Conservation (phyloP, 2,888 invertebrate species). For the Leptinotarsa haldemani region DNA sequence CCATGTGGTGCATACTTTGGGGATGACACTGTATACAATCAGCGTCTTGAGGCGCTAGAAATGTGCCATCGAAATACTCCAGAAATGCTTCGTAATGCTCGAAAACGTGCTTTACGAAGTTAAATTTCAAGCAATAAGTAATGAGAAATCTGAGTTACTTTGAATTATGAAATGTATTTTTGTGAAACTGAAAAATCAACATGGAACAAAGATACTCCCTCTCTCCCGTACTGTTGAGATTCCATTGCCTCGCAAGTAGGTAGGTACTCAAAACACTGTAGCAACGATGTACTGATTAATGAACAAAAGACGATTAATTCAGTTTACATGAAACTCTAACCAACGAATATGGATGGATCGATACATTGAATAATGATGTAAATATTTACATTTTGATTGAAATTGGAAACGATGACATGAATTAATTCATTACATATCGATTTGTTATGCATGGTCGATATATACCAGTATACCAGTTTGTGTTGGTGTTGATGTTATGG, state of each 20-base stretch:
- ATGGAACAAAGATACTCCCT: too few relatives aligned
- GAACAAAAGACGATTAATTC: neutral
- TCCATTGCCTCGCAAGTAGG: neutral
- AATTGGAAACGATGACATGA: neutral
- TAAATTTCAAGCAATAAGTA: too few relatives aligned
- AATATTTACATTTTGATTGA: conserved; percentile 7
- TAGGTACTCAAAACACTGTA: neutral
- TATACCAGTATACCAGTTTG: neutral
- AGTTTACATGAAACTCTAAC: neutral
- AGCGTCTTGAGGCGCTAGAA: too few relatives aligned
- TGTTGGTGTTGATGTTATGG: neutral
- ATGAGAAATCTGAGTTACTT: too few relatives aligned
- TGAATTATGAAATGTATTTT: too few relatives aligned
- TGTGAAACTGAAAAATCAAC: too few relatives aligned
- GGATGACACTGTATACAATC: too few relatives aligned
- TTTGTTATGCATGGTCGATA: neutral
- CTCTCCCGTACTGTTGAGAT: too few relatives aligned
- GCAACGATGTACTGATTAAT: neutral
- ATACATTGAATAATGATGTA: conserved; percentile 1
- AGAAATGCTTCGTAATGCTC: too few relatives aligned
- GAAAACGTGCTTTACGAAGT: too few relatives aligned
- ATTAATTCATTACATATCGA: conserved; percentile 1
- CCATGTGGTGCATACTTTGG: too few relatives aligned
- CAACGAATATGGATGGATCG: neutral
- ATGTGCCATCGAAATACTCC: too few relatives aligned